Base-by-base conservation (phyloP, 2,888 invertebrate genomes). In the Nephrotoma flavescens region DNA sequence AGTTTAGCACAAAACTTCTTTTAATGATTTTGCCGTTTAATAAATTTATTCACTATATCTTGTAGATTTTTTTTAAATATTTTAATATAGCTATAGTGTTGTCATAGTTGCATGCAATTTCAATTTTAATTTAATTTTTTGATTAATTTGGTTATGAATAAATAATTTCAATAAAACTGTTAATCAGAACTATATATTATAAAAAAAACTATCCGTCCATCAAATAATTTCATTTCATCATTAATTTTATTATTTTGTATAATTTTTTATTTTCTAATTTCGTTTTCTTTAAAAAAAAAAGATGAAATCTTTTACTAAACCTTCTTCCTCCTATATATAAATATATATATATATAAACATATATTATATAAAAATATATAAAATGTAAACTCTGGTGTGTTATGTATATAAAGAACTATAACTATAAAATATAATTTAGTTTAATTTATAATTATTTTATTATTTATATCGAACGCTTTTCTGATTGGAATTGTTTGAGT, bases 161-260 rank as follows among this genome's bases (percentile, higher is more conserved):
- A 57, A 57, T 57, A 57, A 57, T 57, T 57, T 57, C 52, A 57
- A 57, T 57, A 57, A 57, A 57, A 57, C 52, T 57, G 52, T 57
- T 57, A 57, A 57, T 57, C 52, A 57, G 15, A 57, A 57, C 52
- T 57, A 57, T 57, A 44, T 86, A 83, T 83, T n/a, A n/a, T 31
- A 31, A 3, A 31, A 31, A 41, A 83, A 83, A 5, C 41, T 83
- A 41, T 42, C 83, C 83, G 83, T 83, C 83, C 83, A 83, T 83
- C 83, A 83, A 83, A 83, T 83, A 83, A 83, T 83, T 83, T 83
- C 83, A 83, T 83, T 83, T 83, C 83, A 83, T 83, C 83, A 83
- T 83, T 47, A 47, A 47, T 47, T 83, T 83, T 42, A 57, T 57
- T 11, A 57, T 83, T 83, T 83, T 83, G 4, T 41, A 83, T 83